Conservation (phyloP, 2,113 vertebrate species). For the Cottus gobio region DNA sequence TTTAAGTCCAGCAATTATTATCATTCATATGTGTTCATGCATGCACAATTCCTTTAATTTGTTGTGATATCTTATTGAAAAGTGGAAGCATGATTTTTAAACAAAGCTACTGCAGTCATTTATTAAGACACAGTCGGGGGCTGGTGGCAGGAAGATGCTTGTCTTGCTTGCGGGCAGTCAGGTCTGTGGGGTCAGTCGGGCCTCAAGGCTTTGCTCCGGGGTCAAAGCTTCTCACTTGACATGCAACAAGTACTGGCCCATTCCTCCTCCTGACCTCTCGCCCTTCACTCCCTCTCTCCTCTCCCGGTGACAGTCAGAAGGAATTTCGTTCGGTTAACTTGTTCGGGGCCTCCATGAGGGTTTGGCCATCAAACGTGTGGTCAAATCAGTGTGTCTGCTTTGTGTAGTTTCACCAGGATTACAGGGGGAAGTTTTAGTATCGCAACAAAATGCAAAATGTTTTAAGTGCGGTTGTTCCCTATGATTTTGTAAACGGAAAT, state of each 20-base stretch:
- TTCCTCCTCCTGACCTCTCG: slow-evolving; percentile 19
- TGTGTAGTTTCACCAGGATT: slow-evolving; percentile 43
- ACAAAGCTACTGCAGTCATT: not conserved
- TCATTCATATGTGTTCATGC: not conserved
- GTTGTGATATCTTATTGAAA: slow-evolving; percentile 3
- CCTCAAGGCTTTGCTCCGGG: slow-evolving; percentile 16
- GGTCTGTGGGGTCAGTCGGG: slow-evolving; percentile 32
- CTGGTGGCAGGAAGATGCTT: slow-evolving; percentile 19
- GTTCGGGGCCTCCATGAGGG: slow-evolving; percentile 50
- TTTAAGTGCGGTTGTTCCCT: slow-evolving; percentile 38
- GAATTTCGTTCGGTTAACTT: slow-evolving; percentile 12
- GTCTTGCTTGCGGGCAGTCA: slow-evolving; percentile 29
- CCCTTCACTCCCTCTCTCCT: slow-evolving; percentile 3
- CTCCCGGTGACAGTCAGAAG: slow-evolving; percentile 14
- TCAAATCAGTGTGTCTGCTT: slow-evolving; percentile 12
- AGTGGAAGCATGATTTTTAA: not conserved
- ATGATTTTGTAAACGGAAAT: slow-evolving; percentile 55
- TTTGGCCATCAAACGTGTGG: slow-evolving; percentile 27
- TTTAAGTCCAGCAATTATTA: not conserved
- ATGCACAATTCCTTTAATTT: not conserved
- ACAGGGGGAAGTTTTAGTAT: slow-evolving; percentile 4
- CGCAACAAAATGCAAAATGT: slow-evolving; percentile 30
- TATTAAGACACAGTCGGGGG: not conserved
- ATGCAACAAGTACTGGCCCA: slow-evolving; percentile 37
- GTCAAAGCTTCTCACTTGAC: slow-evolving; percentile 54